A percentile compares a stretch with the other conserved stretches of the same genome.
These are phyloP conservation scores for Darevskia mixta DNA, from an alignment of 2,797 vertebrate species.

Conservation along the genomic window DNA sequence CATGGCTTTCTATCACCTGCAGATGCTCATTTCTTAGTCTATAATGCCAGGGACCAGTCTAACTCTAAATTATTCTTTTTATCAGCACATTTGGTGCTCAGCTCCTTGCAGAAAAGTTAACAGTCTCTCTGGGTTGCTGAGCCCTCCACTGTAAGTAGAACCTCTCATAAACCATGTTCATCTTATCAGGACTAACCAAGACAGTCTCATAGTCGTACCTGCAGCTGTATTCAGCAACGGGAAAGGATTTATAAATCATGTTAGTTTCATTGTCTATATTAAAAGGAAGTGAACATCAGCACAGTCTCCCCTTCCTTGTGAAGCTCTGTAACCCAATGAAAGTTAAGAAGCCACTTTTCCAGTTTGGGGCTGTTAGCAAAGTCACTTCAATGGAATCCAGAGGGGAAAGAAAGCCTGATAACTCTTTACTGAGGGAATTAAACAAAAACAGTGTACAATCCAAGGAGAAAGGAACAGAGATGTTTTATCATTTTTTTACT, in stretches of 20 bases:
- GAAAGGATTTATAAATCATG: conserved; percentile 6
- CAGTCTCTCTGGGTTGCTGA: background rate
- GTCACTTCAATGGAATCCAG: no score
- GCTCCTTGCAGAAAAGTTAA: background rate
- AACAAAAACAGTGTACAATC: no score
- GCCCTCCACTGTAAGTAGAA: background rate
- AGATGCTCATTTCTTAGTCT: background rate
- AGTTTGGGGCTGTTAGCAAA: background rate
- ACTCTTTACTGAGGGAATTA: no score
- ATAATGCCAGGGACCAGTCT: background rate
- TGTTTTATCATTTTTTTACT: no score
- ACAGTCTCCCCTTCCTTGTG: conserved; percentile 1
- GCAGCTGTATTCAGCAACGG: background rate
- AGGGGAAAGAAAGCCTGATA: no score
- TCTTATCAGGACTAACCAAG: background rate
- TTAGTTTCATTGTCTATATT: background rate
- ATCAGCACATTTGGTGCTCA: background rate
- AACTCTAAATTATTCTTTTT: background rate
- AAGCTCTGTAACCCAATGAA: conserved; percentile 4
- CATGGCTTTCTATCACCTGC: no score
- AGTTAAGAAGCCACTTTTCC: conserved; percentile 5
- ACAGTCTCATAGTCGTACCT: conserved; percentile 1
- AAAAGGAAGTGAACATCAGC: background rate
- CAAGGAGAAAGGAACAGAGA: no score
- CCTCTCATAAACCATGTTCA: background rate